Evolutionary conservation across 2,888 invertebrate genomes (phyloP), one percentile per base, ranked within the genome.

Genomic region (Pinctada fucata): DNA sequence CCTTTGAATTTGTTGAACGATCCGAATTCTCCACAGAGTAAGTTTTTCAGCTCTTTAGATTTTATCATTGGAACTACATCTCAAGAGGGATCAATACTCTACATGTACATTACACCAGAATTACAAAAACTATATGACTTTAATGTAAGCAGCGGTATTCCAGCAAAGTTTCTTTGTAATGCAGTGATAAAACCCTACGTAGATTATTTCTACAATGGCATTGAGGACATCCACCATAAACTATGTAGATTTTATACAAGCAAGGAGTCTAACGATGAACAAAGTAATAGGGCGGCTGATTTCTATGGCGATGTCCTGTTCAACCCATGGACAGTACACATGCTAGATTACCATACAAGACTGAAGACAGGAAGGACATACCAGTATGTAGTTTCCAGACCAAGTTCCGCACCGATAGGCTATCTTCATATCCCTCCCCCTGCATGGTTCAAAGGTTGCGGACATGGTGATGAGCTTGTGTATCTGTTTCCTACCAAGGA

Each of bases 41-140:
- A 72, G 1, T 72, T 72, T 72, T 72, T 72, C 58, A 52, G 58
- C 10, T 72, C 72, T 45, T 3, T 72, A 6, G 72, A 72, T 58
- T 52, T 72, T 8, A 72, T 72, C n/a, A 10, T n/a, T n/a, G 72
- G 72, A 5, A 58, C 58, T 13, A 72, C 72, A 10, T 72, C 72
- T 10, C 45, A 58, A n/a, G 72, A 72, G 48, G 72, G 72, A 2
- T 72, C 72, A n/a, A 3, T 72, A 16, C 6, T 72, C 31, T 72
- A 72, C 10, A 72, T 72, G 72, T 47, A 58, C 45, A 3, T 16
- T 13, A 45, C 45, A 3, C 72, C 72, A 13, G 8, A 6, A 47
- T 45, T 72, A 4, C 58, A 58, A 58, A 13, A 72, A 58, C 72
- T 58, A 47, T 72, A 58, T 58, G 58, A 63, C 4, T 72, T 58